Percentiles rank a stretch among this genome's conserved stretches.
Evolutionary conservation across 1,140 invertebrate genomes (phyloP).

Genomic region (Holotrichia oblita): DNA sequence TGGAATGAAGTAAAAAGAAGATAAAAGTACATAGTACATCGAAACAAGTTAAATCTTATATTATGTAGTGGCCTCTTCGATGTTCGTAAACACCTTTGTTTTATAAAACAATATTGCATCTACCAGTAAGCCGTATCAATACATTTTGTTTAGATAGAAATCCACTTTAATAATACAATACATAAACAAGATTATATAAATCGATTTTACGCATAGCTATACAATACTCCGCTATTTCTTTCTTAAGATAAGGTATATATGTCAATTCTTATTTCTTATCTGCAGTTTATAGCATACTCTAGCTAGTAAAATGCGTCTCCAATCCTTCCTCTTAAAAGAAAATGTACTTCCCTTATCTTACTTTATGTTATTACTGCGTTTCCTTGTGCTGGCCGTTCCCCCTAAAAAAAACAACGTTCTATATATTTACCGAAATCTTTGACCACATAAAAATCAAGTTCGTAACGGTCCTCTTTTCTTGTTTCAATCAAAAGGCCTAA

Average conservation of each 20-base stretch:
- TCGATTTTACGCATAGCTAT: too few species aligned
- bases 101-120: too few species aligned
- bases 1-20: too few species aligned
- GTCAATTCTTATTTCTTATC: neutral
- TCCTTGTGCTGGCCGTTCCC: neutral
- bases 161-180: too few species aligned
- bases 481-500: neutral
- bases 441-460: slow-evolving; percentile 17
- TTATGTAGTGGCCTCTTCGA: too few species aligned
- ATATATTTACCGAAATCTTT: slow-evolving; percentile 12
- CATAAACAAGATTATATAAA: too few species aligned
- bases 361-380: neutral
- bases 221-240: neutral
- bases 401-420: neutral
- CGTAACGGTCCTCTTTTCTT: neutral
- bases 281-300: neutral
- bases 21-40: too few species aligned
- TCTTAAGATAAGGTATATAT: neutral
- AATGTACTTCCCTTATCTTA: neutral
- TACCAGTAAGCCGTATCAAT: too few species aligned
- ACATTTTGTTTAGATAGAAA: too few species aligned
- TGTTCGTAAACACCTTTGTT: too few species aligned
- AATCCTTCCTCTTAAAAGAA: neutral
- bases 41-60: too few species aligned
- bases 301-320: neutral